These are phyloP conservation scores for Nematolebias whitei DNA, from an alignment of 2,113 vertebrate species.

Conservation along the genomic window DNA sequence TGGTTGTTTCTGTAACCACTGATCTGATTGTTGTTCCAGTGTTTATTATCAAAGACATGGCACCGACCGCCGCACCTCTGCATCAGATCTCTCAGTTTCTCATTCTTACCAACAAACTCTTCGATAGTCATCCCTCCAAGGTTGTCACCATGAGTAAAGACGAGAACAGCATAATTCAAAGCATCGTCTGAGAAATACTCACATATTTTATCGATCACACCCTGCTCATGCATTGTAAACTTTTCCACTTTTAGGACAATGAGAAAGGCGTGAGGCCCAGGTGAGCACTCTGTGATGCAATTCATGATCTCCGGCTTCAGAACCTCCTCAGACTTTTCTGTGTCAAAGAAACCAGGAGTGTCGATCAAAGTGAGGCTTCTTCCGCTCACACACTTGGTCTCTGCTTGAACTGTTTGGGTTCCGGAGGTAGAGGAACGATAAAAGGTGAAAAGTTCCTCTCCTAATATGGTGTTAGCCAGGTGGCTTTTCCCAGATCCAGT, in stretches of 20 bases:
- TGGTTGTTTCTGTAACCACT: conserved; percentile 36
- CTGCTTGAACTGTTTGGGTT: conserved; percentile 23
- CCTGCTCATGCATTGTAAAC: conserved; percentile 42
- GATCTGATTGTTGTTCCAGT: conserved; percentile 34
- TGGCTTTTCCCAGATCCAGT: conserved; percentile 64
- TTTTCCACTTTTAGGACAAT: conserved; percentile 54
- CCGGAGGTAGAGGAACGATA: conserved; percentile 25
- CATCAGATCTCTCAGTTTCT: conserved; percentile 33
- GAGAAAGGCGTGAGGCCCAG: conserved; percentile 62
- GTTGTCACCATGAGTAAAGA: conserved; percentile 60
- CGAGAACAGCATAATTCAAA: conserved; percentile 35
- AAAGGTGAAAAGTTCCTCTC: not conserved
- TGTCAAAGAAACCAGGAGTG: conserved; percentile 63
- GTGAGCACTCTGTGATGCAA: conserved; percentile 44
- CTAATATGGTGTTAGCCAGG: conserved; percentile 47
- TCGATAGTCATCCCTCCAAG: conserved; percentile 41
- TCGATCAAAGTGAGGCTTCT: conserved; percentile 53
- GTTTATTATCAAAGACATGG: conserved; percentile 59
- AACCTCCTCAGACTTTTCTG: conserved; percentile 6
- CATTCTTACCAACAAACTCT: conserved; percentile 33
- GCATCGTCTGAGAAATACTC: conserved; percentile 39
- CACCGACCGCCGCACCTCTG: conserved; percentile 43
- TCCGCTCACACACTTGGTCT: conserved; percentile 20
- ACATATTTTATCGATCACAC: conserved; percentile 9
- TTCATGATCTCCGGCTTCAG: conserved; percentile 34